phyloP scores from a whole-genome alignment of 2,113 vertebrate genomes.

The Redunca redunca region DNA sequence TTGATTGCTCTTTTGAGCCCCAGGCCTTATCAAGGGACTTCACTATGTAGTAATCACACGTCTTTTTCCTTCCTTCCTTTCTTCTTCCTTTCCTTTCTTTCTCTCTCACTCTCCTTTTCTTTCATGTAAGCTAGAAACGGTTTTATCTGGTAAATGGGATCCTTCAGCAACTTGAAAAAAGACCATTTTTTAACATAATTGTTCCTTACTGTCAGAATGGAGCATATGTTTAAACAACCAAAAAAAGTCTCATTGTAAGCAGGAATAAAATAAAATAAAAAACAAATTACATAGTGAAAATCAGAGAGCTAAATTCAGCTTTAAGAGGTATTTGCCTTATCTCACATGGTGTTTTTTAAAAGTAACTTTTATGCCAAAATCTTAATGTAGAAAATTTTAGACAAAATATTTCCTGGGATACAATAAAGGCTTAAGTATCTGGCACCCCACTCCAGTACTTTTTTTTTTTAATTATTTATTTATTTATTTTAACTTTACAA shows the following conservation, averaged over 20 bases:
- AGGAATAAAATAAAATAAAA: neutral
- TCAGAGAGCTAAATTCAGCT: neutral
- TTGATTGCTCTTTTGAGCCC: neutral
- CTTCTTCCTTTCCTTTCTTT: too few species aligned
- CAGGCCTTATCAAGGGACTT: neutral
- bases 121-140: neutral
- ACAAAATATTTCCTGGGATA: neutral
- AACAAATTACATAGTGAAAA: neutral
- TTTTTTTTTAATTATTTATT: too few species aligned
- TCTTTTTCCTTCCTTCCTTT: rapidly evolving
- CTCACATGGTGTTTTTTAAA: neutral
- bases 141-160: neutral
- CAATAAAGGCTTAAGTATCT: neutral
- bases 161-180: neutral
- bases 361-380: neutral
- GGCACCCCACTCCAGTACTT: too few species aligned
- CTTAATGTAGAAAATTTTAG: neutral
- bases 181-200: neutral
- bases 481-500: too few species aligned
- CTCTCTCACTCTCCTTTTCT: neutral
- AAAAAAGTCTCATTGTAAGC: neutral
- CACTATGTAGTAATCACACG: neutral
- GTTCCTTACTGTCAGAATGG: neutral
- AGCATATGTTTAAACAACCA: neutral
- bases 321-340: neutral